Base-by-base conservation (phyloP, 2,113 vertebrate genomes). In the Nicator chloris region DNA sequence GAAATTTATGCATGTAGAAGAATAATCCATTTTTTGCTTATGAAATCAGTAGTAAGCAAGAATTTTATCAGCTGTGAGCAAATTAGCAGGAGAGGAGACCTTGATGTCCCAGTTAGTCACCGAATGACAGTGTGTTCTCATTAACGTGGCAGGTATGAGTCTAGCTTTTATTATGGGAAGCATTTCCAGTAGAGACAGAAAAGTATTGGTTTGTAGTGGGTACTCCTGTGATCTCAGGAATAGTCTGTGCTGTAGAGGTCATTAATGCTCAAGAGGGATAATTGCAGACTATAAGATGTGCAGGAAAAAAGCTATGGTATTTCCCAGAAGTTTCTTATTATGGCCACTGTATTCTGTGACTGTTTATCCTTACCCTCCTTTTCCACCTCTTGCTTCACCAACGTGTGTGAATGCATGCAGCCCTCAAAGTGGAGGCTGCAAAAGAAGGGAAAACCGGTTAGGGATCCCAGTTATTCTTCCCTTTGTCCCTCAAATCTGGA, bases 51-150 rank as follows among this genome's bases (percentile, higher is more conserved):
- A 53, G 42, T 72, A 51, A 82, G 31, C 49, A 61, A 71, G 12
- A 69, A 65, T 53, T 85, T 77, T 86, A 70, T 82, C 63, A 64
- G 21, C 75, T 77, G 23, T 66, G 73, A 83, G 37, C 35, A 63
- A 63, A 88, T 77, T 44, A 91, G 37, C 26, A 70, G 68, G 30
- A 93, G 39, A 86, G 54, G 66, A 90, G 71, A 33, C 83, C 33
- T 86, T 47, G 76, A 56, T 88, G 56, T 70, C 80, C 60, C 80
- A 56, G 60, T 94, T 95, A 95, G 76, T 96, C 95, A 94, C 50
- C 18, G 21, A 40, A 51, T 92, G 88, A 92, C 54, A 50, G 6
- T 10, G 7, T 78, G 42, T 54, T 75, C 88, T 86, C 80, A 82
- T 66, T 93, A 79, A 60, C 87, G 54, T 92, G 91, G 76, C 22